These are phyloP conservation scores for Stenodema calcarata DNA, from an alignment of 2,888 invertebrate species.

Conservation along the genomic window DNA sequence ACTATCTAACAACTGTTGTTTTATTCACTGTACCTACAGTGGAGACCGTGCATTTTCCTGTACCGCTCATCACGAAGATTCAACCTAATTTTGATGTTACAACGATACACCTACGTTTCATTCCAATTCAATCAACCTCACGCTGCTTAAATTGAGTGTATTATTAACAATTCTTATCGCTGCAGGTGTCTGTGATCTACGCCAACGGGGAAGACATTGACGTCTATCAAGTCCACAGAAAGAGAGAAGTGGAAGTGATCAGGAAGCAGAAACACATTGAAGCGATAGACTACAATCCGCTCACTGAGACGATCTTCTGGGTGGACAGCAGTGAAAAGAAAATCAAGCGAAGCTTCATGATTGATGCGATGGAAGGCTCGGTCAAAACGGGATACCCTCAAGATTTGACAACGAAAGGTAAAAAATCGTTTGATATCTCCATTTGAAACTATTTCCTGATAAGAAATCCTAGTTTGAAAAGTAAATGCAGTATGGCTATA, in stretches of 20 bases:
- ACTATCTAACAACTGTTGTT: too few relatives aligned
- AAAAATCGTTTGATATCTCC: neutral
- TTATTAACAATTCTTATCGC: too few relatives aligned
- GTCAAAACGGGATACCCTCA: conserved; percentile 85
- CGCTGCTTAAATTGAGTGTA: too few relatives aligned
- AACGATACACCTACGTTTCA: too few relatives aligned
- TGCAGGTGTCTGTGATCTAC: conserved; percentile 55
- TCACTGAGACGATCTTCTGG: conserved; percentile 89
- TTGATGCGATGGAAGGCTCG: conserved; percentile 77
- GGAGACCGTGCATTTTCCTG: too few relatives aligned
- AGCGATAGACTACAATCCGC: conserved; percentile 88
- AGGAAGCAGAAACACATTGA: conserved; percentile 87
- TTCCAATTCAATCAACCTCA: too few relatives aligned
- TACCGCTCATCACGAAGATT: too few relatives aligned
- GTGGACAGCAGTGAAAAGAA: conserved; percentile 90
- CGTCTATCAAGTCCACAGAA: conserved; percentile 70
- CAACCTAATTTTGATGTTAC: too few relatives aligned
- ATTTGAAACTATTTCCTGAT: too few relatives aligned
- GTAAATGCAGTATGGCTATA: too few relatives aligned
- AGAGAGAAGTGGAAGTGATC: conserved; percentile 77
- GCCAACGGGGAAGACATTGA: conserved; percentile 74
- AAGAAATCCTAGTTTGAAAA: too few relatives aligned
- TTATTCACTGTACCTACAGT: too few relatives aligned
- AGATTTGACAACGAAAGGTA: conserved; percentile 78
- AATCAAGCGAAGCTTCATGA: conserved; percentile 90